phyloP scores from a whole-genome alignment of 2,113 vertebrate species.

The Otolemur garnettii region DNA sequence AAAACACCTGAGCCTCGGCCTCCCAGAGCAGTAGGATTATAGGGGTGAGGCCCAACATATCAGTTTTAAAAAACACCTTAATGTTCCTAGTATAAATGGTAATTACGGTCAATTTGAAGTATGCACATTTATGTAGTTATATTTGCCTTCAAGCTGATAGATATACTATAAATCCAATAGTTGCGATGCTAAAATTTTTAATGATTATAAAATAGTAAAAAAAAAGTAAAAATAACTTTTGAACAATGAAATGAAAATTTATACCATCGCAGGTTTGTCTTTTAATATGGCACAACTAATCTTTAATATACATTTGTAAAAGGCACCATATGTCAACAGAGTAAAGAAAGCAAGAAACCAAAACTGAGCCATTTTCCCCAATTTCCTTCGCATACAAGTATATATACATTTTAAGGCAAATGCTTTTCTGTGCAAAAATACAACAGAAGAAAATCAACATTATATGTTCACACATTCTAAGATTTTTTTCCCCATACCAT shows the following conservation, averaged over 20 bases:
- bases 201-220: slow-evolving; percentile 64
- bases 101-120: slow-evolving; percentile 77
- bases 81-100: slow-evolving; percentile 72
- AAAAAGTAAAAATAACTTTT: slow-evolving; percentile 77
- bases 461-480: slow-evolving; percentile 82
- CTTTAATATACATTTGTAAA: slow-evolving; percentile 89
- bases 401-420: slow-evolving; percentile 89
- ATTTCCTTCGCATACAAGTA: slow-evolving; percentile 85
- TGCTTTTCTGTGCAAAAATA: slow-evolving; percentile 89
- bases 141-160: slow-evolving; percentile 77
- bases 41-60: not conserved
- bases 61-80: slow-evolving; percentile 13
- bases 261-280: slow-evolving; percentile 70
- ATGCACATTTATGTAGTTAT: slow-evolving; percentile 76
- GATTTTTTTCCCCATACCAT: slow-evolving; percentile 80
- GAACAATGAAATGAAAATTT: slow-evolving; percentile 84
- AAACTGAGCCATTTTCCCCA: slow-evolving; percentile 81
- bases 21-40: too few relatives aligned
- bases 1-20: too few relatives aligned
- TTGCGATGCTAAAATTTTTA: slow-evolving; percentile 81
- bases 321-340: slow-evolving; percentile 95
- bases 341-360: slow-evolving; percentile 86
- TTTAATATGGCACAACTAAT: slow-evolving; percentile 84
- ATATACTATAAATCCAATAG: slow-evolving; percentile 78
- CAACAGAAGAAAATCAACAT: slow-evolving; percentile 86